These are phyloP conservation scores for Ctenoplectra terminalis DNA, from an alignment of 1,140 invertebrate genomes.

Conservation along the genomic window DNA sequence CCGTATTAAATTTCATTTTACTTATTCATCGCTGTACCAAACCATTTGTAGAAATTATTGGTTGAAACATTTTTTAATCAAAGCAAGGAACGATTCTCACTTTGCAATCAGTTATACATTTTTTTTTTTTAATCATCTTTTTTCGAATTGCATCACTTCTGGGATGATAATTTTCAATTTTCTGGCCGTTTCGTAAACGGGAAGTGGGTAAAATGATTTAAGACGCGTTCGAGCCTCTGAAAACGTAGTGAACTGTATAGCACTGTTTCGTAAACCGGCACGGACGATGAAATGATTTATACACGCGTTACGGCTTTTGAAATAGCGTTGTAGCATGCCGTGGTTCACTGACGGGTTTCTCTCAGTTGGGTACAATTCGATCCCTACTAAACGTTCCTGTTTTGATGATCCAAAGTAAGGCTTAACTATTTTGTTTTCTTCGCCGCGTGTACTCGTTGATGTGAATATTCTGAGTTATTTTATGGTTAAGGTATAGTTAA, in stretches of 20 bases:
- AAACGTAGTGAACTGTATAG: not conserved
- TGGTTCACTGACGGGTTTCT: not conserved
- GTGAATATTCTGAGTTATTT: not conserved
- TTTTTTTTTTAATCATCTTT: no score
- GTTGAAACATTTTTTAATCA: no score
- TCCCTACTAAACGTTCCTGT: not conserved
- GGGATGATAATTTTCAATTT: not conserved
- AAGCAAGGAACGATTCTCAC: no score
- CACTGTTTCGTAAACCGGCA: not conserved
- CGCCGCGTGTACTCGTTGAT: no score
- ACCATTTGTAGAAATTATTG: no score
- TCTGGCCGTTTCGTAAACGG: not conserved
- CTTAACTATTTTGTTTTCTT: not conserved
- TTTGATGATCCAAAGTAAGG: not conserved
- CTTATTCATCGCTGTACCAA: no score
- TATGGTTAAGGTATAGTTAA: no score
- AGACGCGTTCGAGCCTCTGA: not conserved
- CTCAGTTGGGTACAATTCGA: not conserved
- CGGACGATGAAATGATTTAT: constrained; percentile 4
- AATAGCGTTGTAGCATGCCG: not conserved
- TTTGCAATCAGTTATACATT: no score
- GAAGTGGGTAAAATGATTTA: not conserved
- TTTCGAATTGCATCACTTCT: no score
- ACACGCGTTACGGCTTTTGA: not conserved
- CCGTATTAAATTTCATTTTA: no score